A percentile compares a stretch with the other conserved stretches of the same genome.
phyloP scores from a whole-genome alignment of 1,140 invertebrate genomes.

The Ostrea denselamellosa region DNA sequence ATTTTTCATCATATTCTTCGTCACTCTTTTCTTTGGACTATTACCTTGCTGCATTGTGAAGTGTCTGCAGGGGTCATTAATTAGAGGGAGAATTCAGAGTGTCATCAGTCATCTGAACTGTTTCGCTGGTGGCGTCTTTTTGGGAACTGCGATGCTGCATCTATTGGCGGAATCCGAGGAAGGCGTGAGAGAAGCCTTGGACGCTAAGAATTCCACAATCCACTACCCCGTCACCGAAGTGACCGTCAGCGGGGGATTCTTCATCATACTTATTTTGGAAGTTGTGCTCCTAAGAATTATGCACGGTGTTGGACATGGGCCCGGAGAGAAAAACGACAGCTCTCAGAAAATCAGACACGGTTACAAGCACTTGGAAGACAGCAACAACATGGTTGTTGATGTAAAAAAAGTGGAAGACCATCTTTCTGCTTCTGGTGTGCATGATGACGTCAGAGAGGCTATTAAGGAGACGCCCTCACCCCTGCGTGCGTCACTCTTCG shows the following conservation, averaged over 20 bases:
- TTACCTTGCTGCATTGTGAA: neutral
- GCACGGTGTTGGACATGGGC: neutral
- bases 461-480: slow-evolving; percentile 8
- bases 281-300: slow-evolving; percentile 7
- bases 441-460: slow-evolving; percentile 32
- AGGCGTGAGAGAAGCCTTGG: slow-evolving; percentile 61
- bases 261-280: slow-evolving; percentile 81
- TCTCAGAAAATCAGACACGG: neutral
- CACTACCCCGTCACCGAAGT: slow-evolving; percentile 61
- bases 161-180: slow-evolving; percentile 80
- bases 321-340: neutral
- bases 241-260: slow-evolving; percentile 80
- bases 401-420: slow-evolving; percentile 29
- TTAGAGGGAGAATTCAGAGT: neutral
- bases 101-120: slow-evolving; percentile 70
- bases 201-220: neutral
- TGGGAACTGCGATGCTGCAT: slow-evolving; percentile 81
- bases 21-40: slow-evolving; percentile 26
- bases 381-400: neutral
- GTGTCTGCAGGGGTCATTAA: neutral
- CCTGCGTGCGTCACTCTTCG: slow-evolving; percentile 67
- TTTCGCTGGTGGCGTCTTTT: slow-evolving; percentile 82
- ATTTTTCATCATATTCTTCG: slow-evolving; percentile 30
- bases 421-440: slow-evolving; percentile 38
- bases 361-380: neutral